Base-by-base conservation (phyloP, 2,113 vertebrate genomes). In the Oophaga pumilio region DNA sequence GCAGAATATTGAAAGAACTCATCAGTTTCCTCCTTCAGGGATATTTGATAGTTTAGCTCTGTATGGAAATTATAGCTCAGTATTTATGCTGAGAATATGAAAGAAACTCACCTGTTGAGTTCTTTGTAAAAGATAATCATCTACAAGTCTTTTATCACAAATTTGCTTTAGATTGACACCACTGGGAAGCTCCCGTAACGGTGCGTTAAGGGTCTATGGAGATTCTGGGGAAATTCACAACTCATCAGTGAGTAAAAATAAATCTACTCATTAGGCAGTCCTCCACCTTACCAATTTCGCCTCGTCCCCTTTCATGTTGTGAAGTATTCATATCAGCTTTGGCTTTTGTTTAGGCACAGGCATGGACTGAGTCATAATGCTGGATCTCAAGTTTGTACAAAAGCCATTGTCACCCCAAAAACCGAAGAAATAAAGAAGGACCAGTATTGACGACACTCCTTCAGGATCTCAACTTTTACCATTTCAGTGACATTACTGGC, bases 81-180 rank as follows among this genome's bases (percentile, higher is more conserved):
- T 80, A 60, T 80, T 59, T 80, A 80, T 43, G 28, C 52, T 14
- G 8, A 17, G n/a, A 7, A 26, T 59, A 79, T 79, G n/a, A 18
- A 28, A 79, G 53, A 59, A 17, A 22, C 4, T 43, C 56, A 56
- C 50, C 49, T 77, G 50, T 53, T 77, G 76, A 26, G 49, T 52
- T 76, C 49, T 76, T 76, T 76, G n/a, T n/a, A 76, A 13, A n/a
- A 76, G 76, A 77, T 77, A 56, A 77, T 74, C 33, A 74, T 74
- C 71, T 74, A 50, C 71, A 74, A 74, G 71, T 74, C 33, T 74
- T 74, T 74, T 74, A 74, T 50, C 71, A 50, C 9, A 22, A 11
- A 74, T 50, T 22, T 50, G 43, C 43, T 22, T 18, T 17, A 50
- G 71, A 50, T 2, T 74, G 18, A 50, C 18, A 50, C 33, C 18